Conservation (phyloP, 1,140 invertebrate species). For the Penaeus chinensis region DNA sequence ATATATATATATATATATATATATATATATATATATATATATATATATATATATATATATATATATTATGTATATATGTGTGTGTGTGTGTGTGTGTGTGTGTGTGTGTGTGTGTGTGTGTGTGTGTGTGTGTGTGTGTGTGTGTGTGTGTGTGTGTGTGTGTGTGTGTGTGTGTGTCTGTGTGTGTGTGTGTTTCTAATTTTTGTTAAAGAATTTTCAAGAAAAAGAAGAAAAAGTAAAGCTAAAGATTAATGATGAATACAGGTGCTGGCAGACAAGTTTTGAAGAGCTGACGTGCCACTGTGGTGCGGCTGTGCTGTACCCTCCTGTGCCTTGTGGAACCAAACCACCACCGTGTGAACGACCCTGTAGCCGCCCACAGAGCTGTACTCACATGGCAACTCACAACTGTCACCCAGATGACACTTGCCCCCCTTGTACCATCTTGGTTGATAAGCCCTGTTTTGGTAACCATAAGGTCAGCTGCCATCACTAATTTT, state of each 20-base stretch:
- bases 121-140: too few relatives aligned
- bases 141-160: too few relatives aligned
- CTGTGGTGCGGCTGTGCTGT: slow-evolving; percentile 86
- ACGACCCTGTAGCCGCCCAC: slow-evolving; percentile 80
- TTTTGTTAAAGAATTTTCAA: too few relatives aligned
- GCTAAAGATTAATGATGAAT: not conserved
- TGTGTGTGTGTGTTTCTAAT: too few relatives aligned
- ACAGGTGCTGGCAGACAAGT: slow-evolving; percentile 75
- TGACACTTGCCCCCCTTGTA: slow-evolving; percentile 90
- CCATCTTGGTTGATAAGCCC: slow-evolving; percentile 85
- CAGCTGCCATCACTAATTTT: slow-evolving; percentile 45
- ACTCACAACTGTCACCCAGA: slow-evolving; percentile 83
- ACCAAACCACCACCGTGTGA: slow-evolving; percentile 84
- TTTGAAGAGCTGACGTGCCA: slow-evolving; percentile 94
- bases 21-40: too few relatives aligned
- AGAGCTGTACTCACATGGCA: slow-evolving; percentile 84
- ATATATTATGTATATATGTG: too few relatives aligned
- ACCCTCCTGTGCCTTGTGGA: slow-evolving; percentile 92
- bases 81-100: too few relatives aligned
- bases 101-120: too few relatives aligned
- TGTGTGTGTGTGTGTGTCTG: too few relatives aligned
- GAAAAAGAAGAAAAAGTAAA: too few relatives aligned
- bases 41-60: too few relatives aligned
- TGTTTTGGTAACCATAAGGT: slow-evolving; percentile 92
- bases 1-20: too few relatives aligned